Base-by-base conservation (phyloP, 2,888 invertebrate species). In the Drosophila kambysellisi region DNA sequence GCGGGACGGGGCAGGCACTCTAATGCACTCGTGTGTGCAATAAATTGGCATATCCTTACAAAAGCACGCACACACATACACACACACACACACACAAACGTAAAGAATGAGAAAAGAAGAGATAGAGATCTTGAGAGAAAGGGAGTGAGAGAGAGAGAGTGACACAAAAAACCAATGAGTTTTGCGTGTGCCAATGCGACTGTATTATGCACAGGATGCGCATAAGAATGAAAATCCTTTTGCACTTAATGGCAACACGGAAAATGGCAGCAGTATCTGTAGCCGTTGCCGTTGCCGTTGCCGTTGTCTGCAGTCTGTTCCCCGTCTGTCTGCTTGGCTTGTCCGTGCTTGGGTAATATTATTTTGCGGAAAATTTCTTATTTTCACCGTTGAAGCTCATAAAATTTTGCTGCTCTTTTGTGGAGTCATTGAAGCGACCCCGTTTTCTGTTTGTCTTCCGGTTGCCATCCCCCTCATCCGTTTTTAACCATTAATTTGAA, bases 161-260 rank as follows among this genome's bases (percentile, higher is more conserved):
- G 32, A 48, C 37, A 54, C 46, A 65, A 52, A 68, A 39, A 43
- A 58, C 50, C 86, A 83, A 81, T 85, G 85, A 85, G 86, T 89
- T 89, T 88, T 88, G 90, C 90, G 90, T 89, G 89, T 81, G 90
- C 61, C 70, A 67, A 70, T 82, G 84, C 78, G 76, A 84, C 76
- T 82, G 82, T 88, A 87, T 90, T 87, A 90, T 90, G 90, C 85
- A 87, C 87, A 90, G 88, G 88, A 90, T 88, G 87, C 89, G 82
- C 90, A 90, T 89, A 90, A 90, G 91, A 89, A 88, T 85, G 83
- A 88, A 88, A 88, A 90, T 88, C 89, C 89, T 90, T 89, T 88
- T 90, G 91, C 88, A 88, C 91, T 88, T 90, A 90, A 89, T 90
- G 88, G 88, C 83, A 82, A 89, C 83, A 89, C 82, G 76, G 73